Evolutionary conservation across 2,113 vertebrate genomes (phyloP).

Genomic region (Fregetta grallaria): DNA sequence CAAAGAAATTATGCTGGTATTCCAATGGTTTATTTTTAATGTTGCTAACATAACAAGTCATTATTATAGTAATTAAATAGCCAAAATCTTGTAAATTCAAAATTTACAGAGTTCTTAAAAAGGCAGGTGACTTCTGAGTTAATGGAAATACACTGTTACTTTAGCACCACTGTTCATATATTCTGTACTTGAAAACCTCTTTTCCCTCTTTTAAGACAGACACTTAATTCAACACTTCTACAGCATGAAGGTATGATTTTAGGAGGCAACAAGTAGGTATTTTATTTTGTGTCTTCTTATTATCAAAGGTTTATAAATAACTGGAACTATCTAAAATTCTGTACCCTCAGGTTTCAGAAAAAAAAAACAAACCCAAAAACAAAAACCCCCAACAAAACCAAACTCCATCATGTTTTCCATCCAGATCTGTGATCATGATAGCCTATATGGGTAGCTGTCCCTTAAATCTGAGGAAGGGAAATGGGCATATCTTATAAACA

Average conservation of each 20-base stretch:
- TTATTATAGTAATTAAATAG: neutral
- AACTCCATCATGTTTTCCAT: neutral
- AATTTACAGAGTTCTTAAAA: neutral
- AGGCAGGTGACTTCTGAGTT: neutral
- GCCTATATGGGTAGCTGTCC: neutral
- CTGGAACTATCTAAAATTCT: neutral
- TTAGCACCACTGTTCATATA: neutral
- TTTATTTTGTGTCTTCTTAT: neutral
- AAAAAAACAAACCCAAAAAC: no score
- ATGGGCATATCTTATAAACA: neutral
- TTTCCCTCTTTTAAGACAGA: neutral
- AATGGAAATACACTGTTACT: neutral
- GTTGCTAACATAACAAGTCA: neutral
- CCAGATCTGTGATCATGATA: neutral
- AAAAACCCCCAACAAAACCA: neutral
- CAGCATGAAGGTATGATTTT: neutral
- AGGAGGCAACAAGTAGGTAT: neutral
- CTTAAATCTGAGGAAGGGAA: neutral
- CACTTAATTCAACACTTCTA: neutral
- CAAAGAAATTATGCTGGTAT: neutral
- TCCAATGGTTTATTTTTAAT: neutral
- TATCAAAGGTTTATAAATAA: neutral
- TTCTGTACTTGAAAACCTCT: neutral
- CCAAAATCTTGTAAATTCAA: neutral
- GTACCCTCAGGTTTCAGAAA: neutral